Percentiles rank a stretch among this genome's conserved stretches.
phyloP scores from a whole-genome alignment of 2,113 vertebrate species.

The Ceuthmochares aereus region DNA sequence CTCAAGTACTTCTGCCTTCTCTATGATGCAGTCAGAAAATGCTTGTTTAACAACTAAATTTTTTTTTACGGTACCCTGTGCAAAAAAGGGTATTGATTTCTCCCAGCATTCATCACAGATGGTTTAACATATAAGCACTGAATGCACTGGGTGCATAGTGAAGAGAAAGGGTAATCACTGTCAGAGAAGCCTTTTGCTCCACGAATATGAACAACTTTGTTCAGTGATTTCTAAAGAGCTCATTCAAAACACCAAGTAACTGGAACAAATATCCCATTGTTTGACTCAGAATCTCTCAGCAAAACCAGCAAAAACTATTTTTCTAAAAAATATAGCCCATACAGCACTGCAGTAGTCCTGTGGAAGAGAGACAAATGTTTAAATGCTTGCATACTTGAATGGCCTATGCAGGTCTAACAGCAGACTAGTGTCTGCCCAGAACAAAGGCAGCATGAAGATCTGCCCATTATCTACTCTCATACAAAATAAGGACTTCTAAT shows the following conservation, averaged over 20 bases:
- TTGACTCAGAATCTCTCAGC: neutral
- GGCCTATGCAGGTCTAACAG: accelerated
- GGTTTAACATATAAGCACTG: accelerated
- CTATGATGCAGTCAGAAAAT: neutral
- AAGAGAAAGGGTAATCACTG: neutral
- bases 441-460: neutral
- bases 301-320: neutral
- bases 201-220: neutral
- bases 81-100: neutral
- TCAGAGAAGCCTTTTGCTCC: neutral
- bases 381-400: neutral
- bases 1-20: neutral
- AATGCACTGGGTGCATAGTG: neutral
- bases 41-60: neutral
- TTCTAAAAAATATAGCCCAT: neutral
- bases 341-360: neutral
- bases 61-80: neutral
- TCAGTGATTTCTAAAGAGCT: neutral
- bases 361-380: neutral
- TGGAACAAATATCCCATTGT: neutral
- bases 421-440: neutral
- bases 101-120: neutral
- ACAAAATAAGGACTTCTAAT: neutral
- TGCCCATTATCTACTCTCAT: neutral
- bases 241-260: neutral